These are phyloP conservation scores for Brachionus koreanus DNA, from an alignment of 1,140 invertebrate genomes.

Conservation along the genomic window DNA sequence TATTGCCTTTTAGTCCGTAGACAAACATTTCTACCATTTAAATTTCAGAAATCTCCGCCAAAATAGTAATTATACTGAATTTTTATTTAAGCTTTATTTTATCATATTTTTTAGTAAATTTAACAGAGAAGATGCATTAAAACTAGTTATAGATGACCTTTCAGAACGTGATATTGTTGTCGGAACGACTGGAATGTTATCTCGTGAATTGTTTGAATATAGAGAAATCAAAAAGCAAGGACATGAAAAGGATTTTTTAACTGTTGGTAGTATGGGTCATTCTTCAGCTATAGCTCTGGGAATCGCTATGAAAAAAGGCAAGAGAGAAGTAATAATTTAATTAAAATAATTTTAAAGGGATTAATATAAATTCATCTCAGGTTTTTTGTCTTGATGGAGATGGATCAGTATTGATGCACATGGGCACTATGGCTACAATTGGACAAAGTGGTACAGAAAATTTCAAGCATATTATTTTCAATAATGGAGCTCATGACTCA, in stretches of 20 bases:
- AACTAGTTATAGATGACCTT: constrained; percentile 51
- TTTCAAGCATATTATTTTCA: constrained; percentile 59
- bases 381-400: constrained; percentile 60
- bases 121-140: constrained; percentile 54
- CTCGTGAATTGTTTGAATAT: constrained; percentile 52
- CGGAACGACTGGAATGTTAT: constrained; percentile 60
- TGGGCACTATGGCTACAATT: constrained; percentile 58
- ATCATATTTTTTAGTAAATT: constrained; percentile 49
- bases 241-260: constrained; percentile 60
- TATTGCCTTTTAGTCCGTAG: constrained; percentile 59
- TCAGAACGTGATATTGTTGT: constrained; percentile 56
- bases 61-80: background rate
- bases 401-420: constrained; percentile 60
- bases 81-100: background rate
- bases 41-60: constrained; percentile 46
- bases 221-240: constrained; percentile 54
- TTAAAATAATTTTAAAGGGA: background rate
- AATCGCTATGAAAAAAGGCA: constrained; percentile 57
- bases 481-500: constrained; percentile 61
- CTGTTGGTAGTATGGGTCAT: constrained; percentile 61
- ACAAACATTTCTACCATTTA: constrained; percentile 59
- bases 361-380: constrained; percentile 28
- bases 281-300: constrained; percentile 59
- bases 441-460: constrained; percentile 54
- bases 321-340: constrained; percentile 46